phyloP scores from a whole-genome alignment of 2,888 invertebrate species.

The Mechanitis mazaeus region DNA sequence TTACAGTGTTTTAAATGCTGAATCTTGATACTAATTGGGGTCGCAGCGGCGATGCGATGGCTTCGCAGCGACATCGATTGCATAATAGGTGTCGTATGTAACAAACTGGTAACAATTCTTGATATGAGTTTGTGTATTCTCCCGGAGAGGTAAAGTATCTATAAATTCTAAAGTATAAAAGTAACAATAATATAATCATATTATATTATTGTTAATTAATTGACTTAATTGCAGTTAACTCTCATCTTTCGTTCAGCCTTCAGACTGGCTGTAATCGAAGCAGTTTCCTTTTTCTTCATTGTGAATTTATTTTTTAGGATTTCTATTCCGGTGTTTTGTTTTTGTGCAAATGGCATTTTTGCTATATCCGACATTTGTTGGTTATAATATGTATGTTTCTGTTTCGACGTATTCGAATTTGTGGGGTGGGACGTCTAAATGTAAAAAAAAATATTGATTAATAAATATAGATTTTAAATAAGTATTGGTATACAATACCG shows the following conservation, averaged over 20 bases:
- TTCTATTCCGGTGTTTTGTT: slow-evolving; percentile 36
- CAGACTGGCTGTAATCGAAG: neutral
- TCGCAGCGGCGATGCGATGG: neutral
- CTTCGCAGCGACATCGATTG: slow-evolving; percentile 5
- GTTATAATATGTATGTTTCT: slow-evolving; percentile 37
- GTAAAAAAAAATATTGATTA: slow-evolving; percentile 29
- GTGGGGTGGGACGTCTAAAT: slow-evolving; percentile 49
- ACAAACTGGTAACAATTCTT: neutral
- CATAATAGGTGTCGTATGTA: slow-evolving; percentile 1
- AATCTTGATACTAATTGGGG: too few species aligned
- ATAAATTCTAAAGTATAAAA: too few species aligned
- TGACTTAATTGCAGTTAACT: too few species aligned
- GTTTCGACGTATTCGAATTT: slow-evolving; percentile 38
- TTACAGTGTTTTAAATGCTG: neutral
- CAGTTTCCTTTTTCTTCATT: slow-evolving; percentile 12
- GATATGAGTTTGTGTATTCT: too few species aligned
- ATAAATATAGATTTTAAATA: too few species aligned
- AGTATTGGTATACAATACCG: neutral
- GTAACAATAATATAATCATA: too few species aligned
- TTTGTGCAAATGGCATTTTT: slow-evolving; percentile 38
- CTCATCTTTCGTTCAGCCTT: too few species aligned
- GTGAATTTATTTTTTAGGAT: slow-evolving; percentile 38
- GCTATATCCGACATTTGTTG: slow-evolving; percentile 35
- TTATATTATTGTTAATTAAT: too few species aligned
- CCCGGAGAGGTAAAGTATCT: too few species aligned